Evolutionary conservation across 2,888 invertebrate genomes (phyloP), one percentile per base, ranked within the genome.

Genomic region (Halocaridina rubra): DNA sequence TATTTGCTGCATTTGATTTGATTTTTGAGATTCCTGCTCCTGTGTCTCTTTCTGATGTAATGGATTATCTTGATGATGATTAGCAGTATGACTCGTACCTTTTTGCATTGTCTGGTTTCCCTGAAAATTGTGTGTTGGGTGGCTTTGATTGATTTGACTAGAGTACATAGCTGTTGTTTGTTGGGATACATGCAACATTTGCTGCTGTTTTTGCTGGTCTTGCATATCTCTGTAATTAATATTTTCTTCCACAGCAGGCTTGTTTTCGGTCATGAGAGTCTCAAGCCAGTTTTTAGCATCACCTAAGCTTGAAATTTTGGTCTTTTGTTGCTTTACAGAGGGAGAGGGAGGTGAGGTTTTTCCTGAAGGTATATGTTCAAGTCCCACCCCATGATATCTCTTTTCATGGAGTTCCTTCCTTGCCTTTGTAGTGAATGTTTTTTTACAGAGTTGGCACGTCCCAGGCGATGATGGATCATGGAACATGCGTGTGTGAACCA

Each of bases 401-500:
- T 78, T 82, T 32, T 87, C 87, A 32, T 87, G 87, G 24, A 87
- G 75, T 8, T 87, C 87, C 22, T 79, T 77, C 57, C 87, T 72
- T 39, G 87, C 85, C 32, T 85, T 74, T n/a, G 82, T 87, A 22
- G 87, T 79, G 46, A 87, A 87, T 16, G 81, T 82, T 64, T 85
- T 87, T 59, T 82, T 82, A 61, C 87, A 87, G 7, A 85, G 32
- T 29, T 80, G 80, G 61, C 87, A 87, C 19, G 76, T 72, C 24
- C 85, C 85, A n/a, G 87, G 87, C 2, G 85, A 81, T 39, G 82
- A 80, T 7, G 77, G 86, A 75, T 87, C 85, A 61, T 87, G 87
- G 71, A 79, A 87, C 87, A 87, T 87, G 22, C 85, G 85, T 2
- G 74, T 85, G 77, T 87, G 87, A 10, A 87, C 87, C 53, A 85